phyloP scores from a whole-genome alignment of 1,140 invertebrate genomes.

The Papilio xuthus region DNA sequence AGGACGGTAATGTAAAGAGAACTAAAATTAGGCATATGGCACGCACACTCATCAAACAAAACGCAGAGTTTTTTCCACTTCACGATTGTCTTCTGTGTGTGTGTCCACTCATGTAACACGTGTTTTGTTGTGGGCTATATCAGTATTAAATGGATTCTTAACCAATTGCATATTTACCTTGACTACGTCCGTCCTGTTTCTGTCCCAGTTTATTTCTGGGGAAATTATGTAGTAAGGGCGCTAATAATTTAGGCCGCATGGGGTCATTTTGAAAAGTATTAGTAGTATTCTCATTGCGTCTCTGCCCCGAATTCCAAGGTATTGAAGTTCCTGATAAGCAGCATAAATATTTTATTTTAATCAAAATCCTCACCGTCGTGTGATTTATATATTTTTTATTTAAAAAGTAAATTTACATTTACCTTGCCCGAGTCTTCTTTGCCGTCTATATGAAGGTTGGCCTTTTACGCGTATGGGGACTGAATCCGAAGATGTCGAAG shows the following conservation, averaged over 20 bases:
- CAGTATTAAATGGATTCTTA: background rate
- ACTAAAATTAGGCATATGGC: too few relatives aligned
- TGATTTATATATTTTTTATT: too few relatives aligned
- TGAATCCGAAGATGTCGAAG: slow-evolving; percentile 6
- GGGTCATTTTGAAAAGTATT: background rate
- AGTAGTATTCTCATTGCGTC: background rate
- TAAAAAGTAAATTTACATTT: background rate
- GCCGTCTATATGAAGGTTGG: background rate
- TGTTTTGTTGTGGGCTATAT: background rate
- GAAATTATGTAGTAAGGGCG: background rate
- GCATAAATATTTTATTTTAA: background rate
- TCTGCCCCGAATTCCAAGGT: background rate
- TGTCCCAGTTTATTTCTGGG: background rate
- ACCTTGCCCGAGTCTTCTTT: background rate
- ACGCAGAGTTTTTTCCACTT: too few relatives aligned
- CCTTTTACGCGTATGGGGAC: too few relatives aligned
- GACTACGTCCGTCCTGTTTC: background rate
- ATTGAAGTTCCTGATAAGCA: background rate
- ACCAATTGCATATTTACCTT: background rate
- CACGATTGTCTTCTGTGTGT: too few relatives aligned
- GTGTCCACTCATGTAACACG: too few relatives aligned
- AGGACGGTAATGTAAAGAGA: too few relatives aligned
- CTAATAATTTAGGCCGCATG: background rate
- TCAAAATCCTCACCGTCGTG: too few relatives aligned
- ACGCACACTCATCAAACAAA: too few relatives aligned